Conservation (phyloP, 2,797 vertebrate species). For the Chiroxiphia lanceolata region DNA sequence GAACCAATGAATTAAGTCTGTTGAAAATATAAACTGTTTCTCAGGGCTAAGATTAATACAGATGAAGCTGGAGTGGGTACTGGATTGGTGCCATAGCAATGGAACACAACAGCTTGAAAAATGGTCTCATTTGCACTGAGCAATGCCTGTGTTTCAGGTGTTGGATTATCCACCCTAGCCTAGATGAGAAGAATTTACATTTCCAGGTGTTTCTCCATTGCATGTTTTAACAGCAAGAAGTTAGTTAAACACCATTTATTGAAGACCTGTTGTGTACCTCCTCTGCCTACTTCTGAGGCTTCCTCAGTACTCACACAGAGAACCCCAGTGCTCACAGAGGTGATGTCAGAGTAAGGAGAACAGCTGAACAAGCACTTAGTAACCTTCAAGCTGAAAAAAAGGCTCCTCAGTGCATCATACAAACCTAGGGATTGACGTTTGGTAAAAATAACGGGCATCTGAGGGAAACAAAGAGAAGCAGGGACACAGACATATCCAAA, state of each 20-base stretch:
- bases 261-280: not conserved
- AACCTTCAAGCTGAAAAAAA: not conserved
- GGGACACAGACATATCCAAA: not conserved
- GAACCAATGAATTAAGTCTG: not conserved
- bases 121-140: fast-evolving
- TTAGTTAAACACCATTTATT: not conserved
- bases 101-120: not conserved
- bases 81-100: not conserved
- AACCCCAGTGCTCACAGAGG: not conserved
- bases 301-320: not conserved
- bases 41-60: not conserved
- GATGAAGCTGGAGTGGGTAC: not conserved
- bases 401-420: not conserved
- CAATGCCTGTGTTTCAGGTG: not conserved
- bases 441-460: not conserved
- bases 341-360: not conserved
- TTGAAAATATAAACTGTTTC: not conserved
- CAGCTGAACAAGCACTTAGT: not conserved
- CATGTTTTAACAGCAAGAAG: not conserved
- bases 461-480: not conserved
- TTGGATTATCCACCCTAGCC: not conserved
- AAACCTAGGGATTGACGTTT: not conserved
- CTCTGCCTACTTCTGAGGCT: not conserved
- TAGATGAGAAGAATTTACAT: not conserved
- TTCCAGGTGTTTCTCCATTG: not conserved